These are phyloP conservation scores for Phycodurus eques DNA, from an alignment of 2,113 vertebrate species.

Conservation along the genomic window DNA sequence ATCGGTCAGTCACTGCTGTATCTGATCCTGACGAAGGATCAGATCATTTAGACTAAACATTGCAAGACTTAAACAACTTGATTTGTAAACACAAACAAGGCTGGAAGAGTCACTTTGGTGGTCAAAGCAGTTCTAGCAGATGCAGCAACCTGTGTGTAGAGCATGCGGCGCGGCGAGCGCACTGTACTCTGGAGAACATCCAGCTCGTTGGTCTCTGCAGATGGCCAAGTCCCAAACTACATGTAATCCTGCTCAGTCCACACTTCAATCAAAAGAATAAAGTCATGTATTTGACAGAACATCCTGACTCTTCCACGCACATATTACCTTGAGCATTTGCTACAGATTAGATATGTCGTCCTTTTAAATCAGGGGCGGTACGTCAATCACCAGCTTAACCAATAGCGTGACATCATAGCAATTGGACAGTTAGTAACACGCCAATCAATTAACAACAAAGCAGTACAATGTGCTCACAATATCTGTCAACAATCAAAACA, in stretches of 20 bases:
- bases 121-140: slow-evolving; percentile 20
- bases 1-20: too few relatives aligned
- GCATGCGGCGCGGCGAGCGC: slow-evolving; percentile 36
- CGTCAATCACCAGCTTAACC: background rate
- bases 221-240: slow-evolving; percentile 47
- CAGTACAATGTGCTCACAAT: background rate
- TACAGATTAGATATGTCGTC: background rate
- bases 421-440: background rate
- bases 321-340: background rate
- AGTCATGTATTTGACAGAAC: slow-evolving; percentile 10
- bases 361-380: background rate
- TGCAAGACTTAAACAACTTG: too few relatives aligned
- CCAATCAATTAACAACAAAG: background rate
- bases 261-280: slow-evolving; percentile 1
- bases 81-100: too few relatives aligned
- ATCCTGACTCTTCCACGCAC: background rate
- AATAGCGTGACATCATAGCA: background rate
- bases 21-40: too few relatives aligned
- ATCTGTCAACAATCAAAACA: background rate
- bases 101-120: background rate
- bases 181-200: slow-evolving; percentile 45
- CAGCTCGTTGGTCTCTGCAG: slow-evolving; percentile 45
- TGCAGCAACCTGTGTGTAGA: slow-evolving; percentile 35
- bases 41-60: too few relatives aligned
- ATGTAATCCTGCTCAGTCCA: slow-evolving; percentile 43